Evolutionary conservation across 2,797 vertebrate species (phyloP), one percentile per base, ranked within the genome.

Genomic region (Eupleurogrammus muticus): DNA sequence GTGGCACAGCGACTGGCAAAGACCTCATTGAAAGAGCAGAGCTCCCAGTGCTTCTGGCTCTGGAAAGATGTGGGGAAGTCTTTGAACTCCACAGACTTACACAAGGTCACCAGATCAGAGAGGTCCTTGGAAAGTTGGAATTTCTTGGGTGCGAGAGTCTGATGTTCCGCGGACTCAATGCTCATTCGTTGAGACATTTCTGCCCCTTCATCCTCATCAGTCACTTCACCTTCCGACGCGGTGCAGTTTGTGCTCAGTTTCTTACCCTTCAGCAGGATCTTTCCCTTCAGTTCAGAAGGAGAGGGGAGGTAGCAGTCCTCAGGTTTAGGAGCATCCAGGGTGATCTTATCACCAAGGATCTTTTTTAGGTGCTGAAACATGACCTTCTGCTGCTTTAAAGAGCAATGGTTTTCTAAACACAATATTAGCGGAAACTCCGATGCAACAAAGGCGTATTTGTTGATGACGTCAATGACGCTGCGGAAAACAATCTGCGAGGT

Each of bases 361-460:
- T 99, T 99, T 89, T 95, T 98, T 72, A 99, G 95, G 80, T 99
- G 97, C 69, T 98, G 97, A 75, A 97, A 97, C 96, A 99, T 99
- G 23, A 99, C 95, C 82, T 94, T 96, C 87, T 99, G 98, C 66
- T 99, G 98, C 79, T 96, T 96, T 81, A 99, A 85, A 19, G 97
- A 99, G 82, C 98, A 99, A 63, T 99, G 98, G 74, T 99, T 99
- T 91, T 99, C 98, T 88, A 99, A 90, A 88, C 97, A 99, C 56
- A 99, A 82, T 80, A 99, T 95, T 44, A 99, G 90, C 46, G 98
- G 97, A 74, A 96, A 99, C 53, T 98, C 97, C 0, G 98, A 99
- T 42, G 97, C 97, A 70, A 96, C 96, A 82, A 99, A 99, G 1
- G 96, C 96, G 5, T 97, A 99, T 83, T 98, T 99, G 91, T 98